Conservation (phyloP, 1,140 invertebrate species). For the Heterodera schachtii region DNA sequence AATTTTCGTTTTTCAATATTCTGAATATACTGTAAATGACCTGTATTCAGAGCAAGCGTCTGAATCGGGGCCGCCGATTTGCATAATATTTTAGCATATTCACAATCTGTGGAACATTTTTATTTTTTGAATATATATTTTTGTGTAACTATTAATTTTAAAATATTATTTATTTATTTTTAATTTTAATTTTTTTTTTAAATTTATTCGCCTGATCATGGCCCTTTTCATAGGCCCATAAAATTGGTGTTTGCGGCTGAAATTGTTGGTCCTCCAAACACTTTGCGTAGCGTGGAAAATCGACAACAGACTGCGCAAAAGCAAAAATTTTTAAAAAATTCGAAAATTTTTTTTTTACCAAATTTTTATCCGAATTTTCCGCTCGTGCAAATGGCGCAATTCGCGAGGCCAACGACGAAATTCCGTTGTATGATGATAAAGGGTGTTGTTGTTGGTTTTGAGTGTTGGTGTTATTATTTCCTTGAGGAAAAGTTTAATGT, state of each 20-base stretch:
- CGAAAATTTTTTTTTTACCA: neutral
- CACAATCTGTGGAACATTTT: constrained; percentile 65
- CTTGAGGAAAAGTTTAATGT: neutral
- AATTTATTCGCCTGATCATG: constrained; percentile 65
- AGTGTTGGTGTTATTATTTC: neutral
- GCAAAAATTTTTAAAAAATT: constrained; percentile 9
- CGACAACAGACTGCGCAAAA: constrained; percentile 16
- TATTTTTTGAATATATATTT: constrained; percentile 14
- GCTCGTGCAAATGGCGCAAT: constrained; percentile 33
- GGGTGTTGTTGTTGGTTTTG: neutral
- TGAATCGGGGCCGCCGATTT: constrained; percentile 67
- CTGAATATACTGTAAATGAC: neutral
- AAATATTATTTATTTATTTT: neutral
- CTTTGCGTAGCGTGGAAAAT: constrained; percentile 29
- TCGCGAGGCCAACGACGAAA: constrained; percentile 27
- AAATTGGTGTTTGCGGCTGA: constrained; percentile 68
- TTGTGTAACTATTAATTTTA: neutral
- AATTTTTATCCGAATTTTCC: constrained; percentile 24
- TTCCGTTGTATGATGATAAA: constrained; percentile 24
- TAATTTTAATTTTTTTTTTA: neutral
- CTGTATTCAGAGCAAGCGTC: constrained; percentile 66
- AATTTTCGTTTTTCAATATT: neutral
- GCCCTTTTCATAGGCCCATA: constrained; percentile 70
- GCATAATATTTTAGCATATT: constrained; percentile 69
- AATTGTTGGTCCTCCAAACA: constrained; percentile 59